Evolutionary conservation across 1,140 invertebrate species (phyloP).

Genomic region (Caenorhabditis latens): DNA sequence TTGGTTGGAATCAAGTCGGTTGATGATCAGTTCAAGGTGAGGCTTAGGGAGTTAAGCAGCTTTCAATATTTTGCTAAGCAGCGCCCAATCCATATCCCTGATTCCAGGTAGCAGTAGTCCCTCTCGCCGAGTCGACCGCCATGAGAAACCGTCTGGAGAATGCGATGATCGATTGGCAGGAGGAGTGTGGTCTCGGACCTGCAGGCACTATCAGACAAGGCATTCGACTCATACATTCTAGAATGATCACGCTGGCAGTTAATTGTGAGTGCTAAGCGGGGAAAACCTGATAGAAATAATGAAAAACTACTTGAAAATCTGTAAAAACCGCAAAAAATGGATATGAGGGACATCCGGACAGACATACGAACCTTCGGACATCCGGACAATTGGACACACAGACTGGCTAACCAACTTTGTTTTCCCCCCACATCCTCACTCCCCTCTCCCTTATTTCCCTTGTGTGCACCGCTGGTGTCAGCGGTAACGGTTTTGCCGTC

Average conservation of each 20-base stretch:
- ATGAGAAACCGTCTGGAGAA: slow-evolving; percentile 71
- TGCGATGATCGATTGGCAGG: slow-evolving; percentile 76
- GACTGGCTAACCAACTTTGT: no score
- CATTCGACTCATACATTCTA: slow-evolving; percentile 70
- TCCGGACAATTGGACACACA: no score
- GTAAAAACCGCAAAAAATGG: no score
- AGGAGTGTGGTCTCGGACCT: slow-evolving; percentile 75
- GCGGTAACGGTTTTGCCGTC: no score
- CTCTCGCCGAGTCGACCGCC: slow-evolving; percentile 76
- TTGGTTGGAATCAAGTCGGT: slow-evolving; percentile 79
- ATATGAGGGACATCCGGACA: no score
- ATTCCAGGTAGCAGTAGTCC: slow-evolving; percentile 67
- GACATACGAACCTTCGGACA: no score
- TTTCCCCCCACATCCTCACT: no score
- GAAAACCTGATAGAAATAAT: no score
- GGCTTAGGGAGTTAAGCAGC: background rate
- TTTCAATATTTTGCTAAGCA: background rate
- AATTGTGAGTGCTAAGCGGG: slow-evolving; percentile 62
- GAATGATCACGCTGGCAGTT: slow-evolving; percentile 70
- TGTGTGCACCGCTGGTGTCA: no score
- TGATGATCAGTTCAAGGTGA: slow-evolving; percentile 80
- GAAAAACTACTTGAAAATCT: no score
- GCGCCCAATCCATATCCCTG: no score
- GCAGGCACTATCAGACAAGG: slow-evolving; percentile 76
- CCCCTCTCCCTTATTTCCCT: no score